Evolutionary conservation across 2,113 vertebrate genomes (phyloP), one percentile per base, ranked within the genome.

Genomic region (Chascanopsetta lugubris): DNA sequence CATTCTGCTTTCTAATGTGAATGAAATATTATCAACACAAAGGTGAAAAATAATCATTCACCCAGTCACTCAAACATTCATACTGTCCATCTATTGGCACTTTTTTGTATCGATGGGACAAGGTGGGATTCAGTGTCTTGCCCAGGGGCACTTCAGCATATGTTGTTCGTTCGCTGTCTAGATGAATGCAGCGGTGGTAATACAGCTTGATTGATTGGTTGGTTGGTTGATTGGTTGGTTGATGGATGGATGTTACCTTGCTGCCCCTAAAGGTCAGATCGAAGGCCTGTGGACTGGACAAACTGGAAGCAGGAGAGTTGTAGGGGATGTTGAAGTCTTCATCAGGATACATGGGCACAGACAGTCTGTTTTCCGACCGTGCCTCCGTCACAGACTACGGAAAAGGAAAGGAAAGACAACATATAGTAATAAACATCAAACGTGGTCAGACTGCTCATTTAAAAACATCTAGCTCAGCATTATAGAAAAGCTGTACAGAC

Each of bases 311-410:
- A 70, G 91, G 88, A 26, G 76, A 66, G 22, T 72, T 93, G 80
- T 90, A 90, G 2, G 84, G 85, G 1, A 91, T 62, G 17, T 82
- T 92, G 25, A 88, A 43, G 0, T 87, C 81, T 10, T 88, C 87
- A 10, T 84, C 20, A 27, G 82, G 4, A 47, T 72, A 85, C 24
- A 85, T 69, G 0, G 71, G 58, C 47, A 87, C 8, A 50, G 91
- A 86, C 51, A 88, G 32, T 82, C 87, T 89, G 80, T 85, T 89
- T 12, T 91, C 93, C 11, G 84, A 69, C 80, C 83, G 87, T 0
- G 56, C 53, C 18, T 89, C 86, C 4, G 63, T 54, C 51, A 69
- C 51, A 4, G 67, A 72, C 72, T 84, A 8, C 5, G 45, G 49
- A 32, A 54, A 10, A 48, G 49, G 38, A 54, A 10, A 55, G 5